Percentiles rank a stretch among this genome's conserved stretches.
Conservation (phyloP, 2,888 invertebrate genomes). For the Tromatobia lineatoria region DNA sequence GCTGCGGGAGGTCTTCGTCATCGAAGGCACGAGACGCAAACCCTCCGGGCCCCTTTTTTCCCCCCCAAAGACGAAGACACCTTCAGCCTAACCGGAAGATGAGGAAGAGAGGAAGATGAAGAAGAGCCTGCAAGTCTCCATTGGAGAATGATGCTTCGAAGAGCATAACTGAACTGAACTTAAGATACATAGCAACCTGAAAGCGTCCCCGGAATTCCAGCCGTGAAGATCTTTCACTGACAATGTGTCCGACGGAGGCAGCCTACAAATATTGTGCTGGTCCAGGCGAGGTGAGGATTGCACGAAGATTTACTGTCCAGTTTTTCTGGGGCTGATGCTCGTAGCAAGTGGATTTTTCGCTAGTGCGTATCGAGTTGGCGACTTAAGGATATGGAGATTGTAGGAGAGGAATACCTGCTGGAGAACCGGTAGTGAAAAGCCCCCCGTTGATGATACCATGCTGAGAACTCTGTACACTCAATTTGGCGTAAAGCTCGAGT, state of each 20-base stretch:
- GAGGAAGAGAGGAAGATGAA: slow-evolving; percentile 2
- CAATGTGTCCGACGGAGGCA: slow-evolving; percentile 72
- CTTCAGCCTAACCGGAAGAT: neutral
- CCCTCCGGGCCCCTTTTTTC: neutral
- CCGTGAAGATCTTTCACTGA: slow-evolving; percentile 56
- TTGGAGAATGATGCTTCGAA: slow-evolving; percentile 13
- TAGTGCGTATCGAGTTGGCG: slow-evolving; percentile 15
- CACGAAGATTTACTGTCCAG: slow-evolving; percentile 73
- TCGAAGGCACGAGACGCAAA: slow-evolving; percentile 33
- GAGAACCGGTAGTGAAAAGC: slow-evolving; percentile 10
- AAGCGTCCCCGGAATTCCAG: slow-evolving; percentile 52
- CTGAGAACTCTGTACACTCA: slow-evolving; percentile 58
- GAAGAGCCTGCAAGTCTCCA: neutral
- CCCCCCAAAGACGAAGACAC: neutral
- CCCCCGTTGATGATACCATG: slow-evolving; percentile 44
- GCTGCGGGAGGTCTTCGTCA: slow-evolving; percentile 67
- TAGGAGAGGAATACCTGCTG: slow-evolving; percentile 9
- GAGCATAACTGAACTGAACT: neutral
- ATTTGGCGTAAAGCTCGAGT: slow-evolving; percentile 64
- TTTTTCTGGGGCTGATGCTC: slow-evolving; percentile 11
- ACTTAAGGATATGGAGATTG: slow-evolving; percentile 35
- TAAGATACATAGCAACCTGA: slow-evolving; percentile 37
- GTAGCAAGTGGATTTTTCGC: neutral
- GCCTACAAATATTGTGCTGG: slow-evolving; percentile 75
- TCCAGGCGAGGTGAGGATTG: slow-evolving; percentile 67